phyloP scores from a whole-genome alignment of 2,113 vertebrate genomes.

The Rana temporaria region DNA sequence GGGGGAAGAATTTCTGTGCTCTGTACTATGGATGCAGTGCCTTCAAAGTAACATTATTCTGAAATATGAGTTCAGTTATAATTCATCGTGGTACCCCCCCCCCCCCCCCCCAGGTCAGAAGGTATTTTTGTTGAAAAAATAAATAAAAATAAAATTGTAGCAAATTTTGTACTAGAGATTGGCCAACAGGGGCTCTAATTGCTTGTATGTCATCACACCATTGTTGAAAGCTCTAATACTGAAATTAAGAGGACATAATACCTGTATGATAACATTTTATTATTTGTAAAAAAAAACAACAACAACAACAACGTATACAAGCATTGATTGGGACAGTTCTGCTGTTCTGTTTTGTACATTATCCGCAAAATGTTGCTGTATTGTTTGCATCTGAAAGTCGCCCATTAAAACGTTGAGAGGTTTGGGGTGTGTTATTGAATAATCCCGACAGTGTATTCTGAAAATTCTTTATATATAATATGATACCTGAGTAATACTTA shows the following conservation, averaged over 20 bases:
- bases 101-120: too few species aligned
- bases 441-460: constrained; percentile 37
- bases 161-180: too few species aligned
- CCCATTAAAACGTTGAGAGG: constrained; percentile 25
- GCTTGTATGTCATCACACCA: too few species aligned
- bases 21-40: constrained; percentile 20
- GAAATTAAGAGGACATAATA: too few species aligned
- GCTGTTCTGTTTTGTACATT: constrained; percentile 40
- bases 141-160: too few species aligned
- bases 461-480: constrained; percentile 41
- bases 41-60: constrained; percentile 15
- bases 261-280: neutral
- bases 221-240: too few species aligned
- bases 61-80: neutral
- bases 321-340: constrained; percentile 6
- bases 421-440: constrained; percentile 9
- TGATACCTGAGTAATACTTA: constrained; percentile 47
- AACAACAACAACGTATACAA: neutral
- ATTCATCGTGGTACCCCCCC: too few species aligned
- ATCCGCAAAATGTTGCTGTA: constrained; percentile 8
- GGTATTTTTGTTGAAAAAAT: too few species aligned
- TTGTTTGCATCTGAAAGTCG: constrained; percentile 32
- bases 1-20: neutral
- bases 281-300: neutral
- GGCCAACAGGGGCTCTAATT: too few species aligned